These are phyloP conservation scores for Alectura lathami DNA, from an alignment of 2,113 vertebrate genomes.

Conservation along the genomic window DNA sequence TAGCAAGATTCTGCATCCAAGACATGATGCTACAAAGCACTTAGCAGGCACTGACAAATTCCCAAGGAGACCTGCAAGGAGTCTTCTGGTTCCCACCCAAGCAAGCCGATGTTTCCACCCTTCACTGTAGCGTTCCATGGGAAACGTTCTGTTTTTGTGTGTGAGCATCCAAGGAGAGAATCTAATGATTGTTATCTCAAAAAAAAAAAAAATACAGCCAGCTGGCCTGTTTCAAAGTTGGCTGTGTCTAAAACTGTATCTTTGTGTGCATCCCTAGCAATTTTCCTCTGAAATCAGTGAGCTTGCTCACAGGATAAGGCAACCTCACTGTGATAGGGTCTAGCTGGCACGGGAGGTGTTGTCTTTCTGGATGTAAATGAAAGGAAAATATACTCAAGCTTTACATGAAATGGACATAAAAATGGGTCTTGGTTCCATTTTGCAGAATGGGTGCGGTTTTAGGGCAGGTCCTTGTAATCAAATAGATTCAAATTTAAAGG, in stretches of 20 bases:
- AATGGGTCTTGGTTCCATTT: background rate
- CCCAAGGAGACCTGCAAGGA: background rate
- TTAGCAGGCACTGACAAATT: background rate
- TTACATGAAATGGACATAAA: background rate
- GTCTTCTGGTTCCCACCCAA: background rate
- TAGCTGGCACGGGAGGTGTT: background rate
- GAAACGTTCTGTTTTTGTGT: background rate
- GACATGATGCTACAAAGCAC: background rate
- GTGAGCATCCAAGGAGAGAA: background rate
- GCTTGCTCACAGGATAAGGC: background rate
- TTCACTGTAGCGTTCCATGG: background rate
- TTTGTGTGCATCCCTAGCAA: background rate
- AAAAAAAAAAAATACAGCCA: background rate
- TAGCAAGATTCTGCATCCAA: background rate
- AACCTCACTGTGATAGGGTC: background rate
- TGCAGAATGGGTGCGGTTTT: background rate
- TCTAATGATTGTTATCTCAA: background rate
- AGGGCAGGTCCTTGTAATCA: background rate
- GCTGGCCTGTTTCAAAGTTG: background rate
- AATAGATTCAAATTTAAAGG: no score
- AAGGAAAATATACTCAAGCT: conserved; percentile 7
- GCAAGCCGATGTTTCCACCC: background rate
- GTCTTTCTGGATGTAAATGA: background rate
- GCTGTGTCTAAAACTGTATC: background rate
- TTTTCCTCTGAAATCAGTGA: background rate